Conservation (phyloP, 2,888 invertebrate genomes). For the Silvanus unidentatus region DNA sequence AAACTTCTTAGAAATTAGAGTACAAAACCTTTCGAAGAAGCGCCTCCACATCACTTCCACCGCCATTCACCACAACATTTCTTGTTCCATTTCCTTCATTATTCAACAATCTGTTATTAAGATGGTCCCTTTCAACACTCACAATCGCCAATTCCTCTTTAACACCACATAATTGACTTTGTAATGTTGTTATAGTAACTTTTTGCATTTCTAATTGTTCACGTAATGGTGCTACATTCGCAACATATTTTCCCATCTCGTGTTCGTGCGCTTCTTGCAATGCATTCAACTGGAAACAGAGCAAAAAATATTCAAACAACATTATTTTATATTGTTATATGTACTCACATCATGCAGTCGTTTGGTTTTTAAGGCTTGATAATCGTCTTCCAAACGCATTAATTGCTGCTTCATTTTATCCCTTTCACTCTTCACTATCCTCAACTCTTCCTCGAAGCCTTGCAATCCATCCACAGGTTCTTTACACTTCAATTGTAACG, state of each 20-base stretch:
- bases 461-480: conserved; percentile 43
- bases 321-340: no score
- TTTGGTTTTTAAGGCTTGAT: conserved; percentile 69
- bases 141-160: conserved; percentile 51
- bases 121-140: conserved; percentile 52
- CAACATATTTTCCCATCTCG: conserved; percentile 62
- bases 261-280: conserved; percentile 68
- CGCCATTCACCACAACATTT: not conserved
- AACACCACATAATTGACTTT: conserved; percentile 38
- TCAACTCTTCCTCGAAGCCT: conserved; percentile 50
- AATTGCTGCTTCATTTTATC: conserved; percentile 59
- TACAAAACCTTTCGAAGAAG: conserved; percentile 37
- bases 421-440: conserved; percentile 51
- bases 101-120: conserved; percentile 39
- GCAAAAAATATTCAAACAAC: not conserved
- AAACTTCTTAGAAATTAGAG: not conserved
- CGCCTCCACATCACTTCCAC: conserved; percentile 24
- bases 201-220: conserved; percentile 57
- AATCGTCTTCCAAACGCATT: conserved; percentile 60
- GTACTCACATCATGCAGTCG: conserved; percentile 71
- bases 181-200: conserved; percentile 49
- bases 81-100: no score
- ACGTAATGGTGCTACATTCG: conserved; percentile 53
- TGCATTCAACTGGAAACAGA: conserved; percentile 62
- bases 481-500: conserved; percentile 34